Conservation (phyloP, 1,140 invertebrate species). For the Nomia melanderi region DNA sequence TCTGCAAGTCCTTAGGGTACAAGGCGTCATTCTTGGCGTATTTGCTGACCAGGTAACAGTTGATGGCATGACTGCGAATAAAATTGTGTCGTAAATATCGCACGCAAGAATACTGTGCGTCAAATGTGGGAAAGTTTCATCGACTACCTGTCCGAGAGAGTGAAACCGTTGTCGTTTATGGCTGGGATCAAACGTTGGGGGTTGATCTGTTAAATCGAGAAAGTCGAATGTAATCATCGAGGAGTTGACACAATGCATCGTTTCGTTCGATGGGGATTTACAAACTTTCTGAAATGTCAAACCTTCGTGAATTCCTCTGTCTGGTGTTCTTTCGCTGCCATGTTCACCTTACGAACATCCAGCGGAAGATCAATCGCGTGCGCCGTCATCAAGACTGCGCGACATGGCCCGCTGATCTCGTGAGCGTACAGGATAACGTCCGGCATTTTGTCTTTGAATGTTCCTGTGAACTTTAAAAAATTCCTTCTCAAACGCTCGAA, state of each 20-base stretch:
- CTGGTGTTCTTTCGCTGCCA: conserved; percentile 84
- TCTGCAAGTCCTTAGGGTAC: conserved; percentile 85
- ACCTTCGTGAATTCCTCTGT: conserved; percentile 89
- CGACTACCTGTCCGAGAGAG: conserved; percentile 84
- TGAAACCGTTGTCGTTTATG: conserved; percentile 85
- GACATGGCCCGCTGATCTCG: conserved; percentile 85
- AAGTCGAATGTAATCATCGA: not conserved
- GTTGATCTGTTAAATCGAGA: conserved; percentile 82
- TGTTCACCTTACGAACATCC: conserved; percentile 86
- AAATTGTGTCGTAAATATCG: not conserved
- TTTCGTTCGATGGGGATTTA: no score
- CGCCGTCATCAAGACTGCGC: conserved; percentile 85
- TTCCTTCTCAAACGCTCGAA: no score
- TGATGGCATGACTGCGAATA: conserved; percentile 84
- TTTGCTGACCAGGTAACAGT: conserved; percentile 85
- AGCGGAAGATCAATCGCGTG: conserved; percentile 87
- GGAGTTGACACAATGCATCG: no score
- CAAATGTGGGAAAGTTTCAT: not conserved
- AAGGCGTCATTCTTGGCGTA: conserved; percentile 86
- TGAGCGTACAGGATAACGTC: conserved; percentile 42
- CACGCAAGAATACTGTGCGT: no score
- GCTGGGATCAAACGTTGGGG: conserved; percentile 88
- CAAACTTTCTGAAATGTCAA: no score
- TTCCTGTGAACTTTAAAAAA: not conserved
- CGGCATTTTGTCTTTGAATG: conserved; percentile 5